phyloP scores from a whole-genome alignment of 2,888 invertebrate species.

The Willowsia nigromaculata region DNA sequence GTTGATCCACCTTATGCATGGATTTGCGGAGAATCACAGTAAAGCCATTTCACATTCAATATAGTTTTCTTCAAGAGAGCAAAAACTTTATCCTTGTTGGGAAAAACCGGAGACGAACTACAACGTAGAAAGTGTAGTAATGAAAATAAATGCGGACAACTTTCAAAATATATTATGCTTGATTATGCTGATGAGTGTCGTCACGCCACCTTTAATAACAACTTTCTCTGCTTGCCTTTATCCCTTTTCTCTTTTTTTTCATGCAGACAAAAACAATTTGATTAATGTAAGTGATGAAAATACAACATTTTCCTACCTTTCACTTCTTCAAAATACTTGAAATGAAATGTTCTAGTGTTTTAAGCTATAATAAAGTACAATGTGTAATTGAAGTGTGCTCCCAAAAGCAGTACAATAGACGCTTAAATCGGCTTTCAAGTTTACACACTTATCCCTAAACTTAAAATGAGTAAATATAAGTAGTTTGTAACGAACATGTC shows the following conservation, averaged over 20 bases:
- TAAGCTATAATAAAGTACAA: no score
- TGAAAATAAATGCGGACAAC: background rate
- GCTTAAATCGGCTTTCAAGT: no score
- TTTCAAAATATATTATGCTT: background rate
- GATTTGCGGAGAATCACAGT: background rate
- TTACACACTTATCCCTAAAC: no score
- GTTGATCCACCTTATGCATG: background rate
- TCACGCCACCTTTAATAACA: background rate
- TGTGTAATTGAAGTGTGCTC: no score
- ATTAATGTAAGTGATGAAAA: background rate
- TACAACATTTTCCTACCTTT: no score
- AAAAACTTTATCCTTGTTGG: background rate
- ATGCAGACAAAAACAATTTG: background rate
- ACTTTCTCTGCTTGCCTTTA: background rate
- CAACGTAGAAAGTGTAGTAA: background rate
- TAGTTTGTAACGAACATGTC: no score
- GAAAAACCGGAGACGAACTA: background rate
- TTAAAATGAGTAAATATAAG: no score
- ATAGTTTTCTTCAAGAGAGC: background rate
- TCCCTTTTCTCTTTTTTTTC: background rate
- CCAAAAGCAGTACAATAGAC: no score
- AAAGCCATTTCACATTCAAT: background rate
- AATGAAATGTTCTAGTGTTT: no score
- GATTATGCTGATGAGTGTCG: slow-evolving; percentile 26
- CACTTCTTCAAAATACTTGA: no score